These are phyloP conservation scores for Brachyopa scutellaris DNA, from an alignment of 2,888 invertebrate species.

Conservation along the genomic window DNA sequence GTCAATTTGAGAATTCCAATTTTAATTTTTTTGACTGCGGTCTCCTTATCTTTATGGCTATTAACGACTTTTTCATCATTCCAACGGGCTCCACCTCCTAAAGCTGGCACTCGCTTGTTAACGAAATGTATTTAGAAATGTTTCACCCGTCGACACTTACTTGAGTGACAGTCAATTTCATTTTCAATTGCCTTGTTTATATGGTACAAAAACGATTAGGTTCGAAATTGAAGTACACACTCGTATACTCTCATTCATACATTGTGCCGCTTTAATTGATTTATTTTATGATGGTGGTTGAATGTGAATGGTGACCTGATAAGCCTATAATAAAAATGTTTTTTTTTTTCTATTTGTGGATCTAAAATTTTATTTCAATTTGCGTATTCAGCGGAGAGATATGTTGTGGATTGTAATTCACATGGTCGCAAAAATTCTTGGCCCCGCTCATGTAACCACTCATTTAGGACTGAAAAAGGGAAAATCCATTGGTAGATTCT, in stretches of 20 bases:
- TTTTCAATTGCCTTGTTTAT: conserved; percentile 24
- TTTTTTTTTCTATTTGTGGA: too few relatives aligned
- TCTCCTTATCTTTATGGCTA: not conserved
- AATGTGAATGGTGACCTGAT: not conserved
- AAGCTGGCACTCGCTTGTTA: not conserved
- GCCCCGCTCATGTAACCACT: conserved; percentile 92
- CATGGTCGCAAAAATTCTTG: conserved; percentile 88
- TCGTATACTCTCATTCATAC: too few relatives aligned
- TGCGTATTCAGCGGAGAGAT: not conserved
- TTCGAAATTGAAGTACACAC: conserved; percentile 27
- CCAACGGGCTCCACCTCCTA: not conserved
- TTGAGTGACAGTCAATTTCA: conserved; percentile 5
- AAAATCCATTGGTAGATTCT: not conserved
- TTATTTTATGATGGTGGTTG: conserved; percentile 11
- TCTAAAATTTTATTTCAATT: not conserved
- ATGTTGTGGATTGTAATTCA: conserved; percentile 78
- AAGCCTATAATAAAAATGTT: not conserved
- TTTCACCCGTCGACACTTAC: not conserved
- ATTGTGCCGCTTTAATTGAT: conserved; percentile 43
- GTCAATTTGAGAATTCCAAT: not conserved
- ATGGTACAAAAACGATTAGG: conserved; percentile 13
- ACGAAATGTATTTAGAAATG: not conserved
- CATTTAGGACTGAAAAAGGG: conserved; percentile 86
- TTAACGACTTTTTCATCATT: not conserved
- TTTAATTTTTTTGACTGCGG: too few relatives aligned